Evolutionary conservation across 2,113 vertebrate genomes (phyloP).

Genomic region (Hiodon alosoides): DNA sequence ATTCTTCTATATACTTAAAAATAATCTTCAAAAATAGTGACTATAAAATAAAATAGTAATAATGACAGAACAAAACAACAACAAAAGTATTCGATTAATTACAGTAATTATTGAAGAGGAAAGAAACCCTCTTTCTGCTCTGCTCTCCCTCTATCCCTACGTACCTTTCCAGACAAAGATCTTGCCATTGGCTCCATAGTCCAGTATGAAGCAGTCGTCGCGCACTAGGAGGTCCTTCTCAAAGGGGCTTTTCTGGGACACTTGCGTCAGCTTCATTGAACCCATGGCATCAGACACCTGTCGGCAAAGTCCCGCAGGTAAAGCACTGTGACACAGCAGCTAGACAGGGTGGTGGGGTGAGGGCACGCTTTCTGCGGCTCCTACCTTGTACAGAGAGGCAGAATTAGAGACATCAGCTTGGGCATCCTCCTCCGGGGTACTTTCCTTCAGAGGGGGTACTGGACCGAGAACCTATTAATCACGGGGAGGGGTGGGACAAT

Average conservation of each 20-base stretch:
- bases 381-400: slow-evolving; percentile 74
- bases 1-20: too few species aligned
- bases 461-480: slow-evolving; percentile 71
- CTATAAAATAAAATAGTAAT: not conserved
- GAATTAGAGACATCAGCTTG: slow-evolving; percentile 67
- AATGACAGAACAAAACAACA: not conserved
- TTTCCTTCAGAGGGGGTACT: slow-evolving; percentile 69
- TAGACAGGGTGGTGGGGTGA: not conserved
- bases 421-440: slow-evolving; percentile 74
- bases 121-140: not conserved
- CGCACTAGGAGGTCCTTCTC: slow-evolving; percentile 65
- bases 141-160: slow-evolving; percentile 1
- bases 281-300: slow-evolving; percentile 80
- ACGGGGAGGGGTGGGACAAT: not conserved
- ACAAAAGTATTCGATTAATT: not conserved
- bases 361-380: too few species aligned
- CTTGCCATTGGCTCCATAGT: slow-evolving; percentile 71
- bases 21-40: too few species aligned
- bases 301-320: not conserved
- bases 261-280: slow-evolving; percentile 69
- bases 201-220: slow-evolving; percentile 87
- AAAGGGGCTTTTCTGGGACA: slow-evolving; percentile 71
- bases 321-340: not conserved
- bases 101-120: too few species aligned
- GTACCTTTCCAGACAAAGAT: slow-evolving; percentile 86